These are phyloP conservation scores for Limulus polyphemus DNA, from an alignment of 2,888 invertebrate species.

Conservation along the genomic window DNA sequence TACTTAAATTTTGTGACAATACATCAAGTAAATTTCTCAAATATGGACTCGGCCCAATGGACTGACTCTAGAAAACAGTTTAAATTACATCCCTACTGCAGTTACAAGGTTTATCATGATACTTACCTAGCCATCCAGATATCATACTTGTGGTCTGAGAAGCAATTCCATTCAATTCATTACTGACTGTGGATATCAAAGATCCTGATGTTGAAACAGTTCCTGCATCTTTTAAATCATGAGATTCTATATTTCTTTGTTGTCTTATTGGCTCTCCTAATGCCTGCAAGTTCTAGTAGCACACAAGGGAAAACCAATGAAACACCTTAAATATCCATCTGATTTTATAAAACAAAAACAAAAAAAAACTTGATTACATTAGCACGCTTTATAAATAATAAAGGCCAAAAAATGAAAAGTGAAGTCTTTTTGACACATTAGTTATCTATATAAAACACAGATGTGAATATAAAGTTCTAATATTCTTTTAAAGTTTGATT, in stretches of 20 bases:
- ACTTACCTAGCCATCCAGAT: constrained; percentile 75
- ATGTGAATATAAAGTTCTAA: too few relatives aligned
- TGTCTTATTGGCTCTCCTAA: constrained; percentile 37
- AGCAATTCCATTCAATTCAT: constrained; percentile 81
- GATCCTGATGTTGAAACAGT: constrained; percentile 30
- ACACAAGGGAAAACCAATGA: background rate
- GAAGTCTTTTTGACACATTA: too few relatives aligned
- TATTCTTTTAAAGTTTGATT: too few relatives aligned
- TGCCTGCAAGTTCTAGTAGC: constrained; percentile 33
- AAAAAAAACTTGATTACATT: too few relatives aligned
- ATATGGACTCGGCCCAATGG: background rate
- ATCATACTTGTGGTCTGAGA: constrained; percentile 88
- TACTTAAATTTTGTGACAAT: background rate
- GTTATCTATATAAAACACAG: too few relatives aligned
- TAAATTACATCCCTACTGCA: background rate
- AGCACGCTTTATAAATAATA: too few relatives aligned
- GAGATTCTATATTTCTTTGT: constrained; percentile 8
- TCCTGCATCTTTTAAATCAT: constrained; percentile 16
- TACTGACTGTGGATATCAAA: constrained; percentile 85
- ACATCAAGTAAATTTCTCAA: background rate
- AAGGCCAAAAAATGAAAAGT: too few relatives aligned
- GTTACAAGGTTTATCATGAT: background rate
- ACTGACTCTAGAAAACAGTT: background rate
- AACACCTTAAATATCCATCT: too few relatives aligned
- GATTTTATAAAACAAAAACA: too few relatives aligned